These are phyloP conservation scores for Apotomis capreana DNA, from an alignment of 2,888 invertebrate species.

Conservation along the genomic window DNA sequence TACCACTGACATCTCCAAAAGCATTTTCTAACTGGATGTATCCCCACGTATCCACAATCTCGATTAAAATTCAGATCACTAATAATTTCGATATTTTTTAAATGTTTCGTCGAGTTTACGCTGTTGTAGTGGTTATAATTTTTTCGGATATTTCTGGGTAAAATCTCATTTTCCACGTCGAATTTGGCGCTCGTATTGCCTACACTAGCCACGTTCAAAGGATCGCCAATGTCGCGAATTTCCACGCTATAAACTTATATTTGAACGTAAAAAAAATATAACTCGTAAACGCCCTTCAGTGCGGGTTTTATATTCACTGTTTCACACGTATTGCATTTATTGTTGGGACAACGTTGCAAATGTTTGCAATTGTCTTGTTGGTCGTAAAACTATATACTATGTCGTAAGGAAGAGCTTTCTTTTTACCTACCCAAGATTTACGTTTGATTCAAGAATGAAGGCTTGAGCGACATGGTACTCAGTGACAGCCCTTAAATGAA, in stretches of 20 bases:
- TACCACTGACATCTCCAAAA: too few relatives aligned
- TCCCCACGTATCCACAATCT: too few relatives aligned
- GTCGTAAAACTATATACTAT: neutral
- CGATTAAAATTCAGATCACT: too few relatives aligned
- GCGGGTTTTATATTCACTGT: constrained; percentile 35
- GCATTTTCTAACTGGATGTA: too few relatives aligned
- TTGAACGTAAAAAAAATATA: constrained; percentile 36
- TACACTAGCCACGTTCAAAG: constrained; percentile 30
- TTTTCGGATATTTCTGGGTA: too few relatives aligned
- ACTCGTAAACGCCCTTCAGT: constrained; percentile 34
- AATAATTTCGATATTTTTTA: too few relatives aligned
- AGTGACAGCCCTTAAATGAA: too few relatives aligned
- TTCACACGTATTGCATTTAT: constrained; percentile 21
- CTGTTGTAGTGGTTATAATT: too few relatives aligned
- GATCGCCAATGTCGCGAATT: constrained; percentile 29
- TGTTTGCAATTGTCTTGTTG: constrained; percentile 6
- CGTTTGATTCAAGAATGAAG: too few relatives aligned
- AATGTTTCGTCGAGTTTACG: too few relatives aligned
- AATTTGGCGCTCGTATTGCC: constrained; percentile 1
- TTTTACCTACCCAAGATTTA: too few relatives aligned
- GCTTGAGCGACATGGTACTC: too few relatives aligned
- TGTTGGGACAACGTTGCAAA: neutral
- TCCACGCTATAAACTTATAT: constrained; percentile 36
- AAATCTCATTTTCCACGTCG: neutral
- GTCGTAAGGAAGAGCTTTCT: neutral